Base-by-base conservation (phyloP, 2,113 vertebrate species). In the Hypocryptadius cinnamomeus region DNA sequence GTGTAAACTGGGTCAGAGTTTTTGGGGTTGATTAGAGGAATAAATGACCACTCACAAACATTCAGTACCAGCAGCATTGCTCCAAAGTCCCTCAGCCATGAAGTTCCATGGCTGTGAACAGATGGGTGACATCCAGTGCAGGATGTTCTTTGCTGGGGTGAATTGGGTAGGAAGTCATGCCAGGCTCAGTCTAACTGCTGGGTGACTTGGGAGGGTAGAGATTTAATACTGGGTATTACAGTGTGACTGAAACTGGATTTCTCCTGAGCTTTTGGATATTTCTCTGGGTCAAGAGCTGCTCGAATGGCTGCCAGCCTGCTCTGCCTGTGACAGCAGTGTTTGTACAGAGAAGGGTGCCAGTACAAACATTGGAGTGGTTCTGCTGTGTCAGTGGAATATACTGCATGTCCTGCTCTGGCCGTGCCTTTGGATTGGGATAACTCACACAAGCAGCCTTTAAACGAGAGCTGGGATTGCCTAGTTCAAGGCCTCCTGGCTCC, bases 251-350 rank as follows among this genome's bases (percentile, higher is more conserved):
- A 94, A 40, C 45, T 53, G 57, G 40, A 39, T 93, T 93, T 94
- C 65, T 81, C 37, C 30, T n/a, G 57, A 71, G 73, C 39, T 89
- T 92, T 87, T 45, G 65, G 70, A 40, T 68, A 22, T 74, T 91
- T 79, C 87, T 89, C n/a, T 65, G 87, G 78, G 73, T 85, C 71
- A 51, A 64, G 78, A 96, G 74, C 81, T 87, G 81, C 61, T 82
- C 8, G 9, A 81, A 25, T 18, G 22, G 72, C 63, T 48, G 45
- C 86, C 83, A 8, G 27, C 68, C 56, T 19, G 1, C 66, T 77
- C 72, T 48, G 89, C 63, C 86, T 88, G 45, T 88, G 85, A 37
- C 73, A 64, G 66, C 57, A 33, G 79, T 68, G 85, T 95, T 94
- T 87, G 73, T 51, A 15, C 37, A 40, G 61, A 47, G 22, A 13